A percentile compares a stretch with the other conserved stretches of the same genome.
Evolutionary conservation across 2,113 vertebrate genomes (phyloP).

Genomic region (Phylloscopus trochiloides): DNA sequence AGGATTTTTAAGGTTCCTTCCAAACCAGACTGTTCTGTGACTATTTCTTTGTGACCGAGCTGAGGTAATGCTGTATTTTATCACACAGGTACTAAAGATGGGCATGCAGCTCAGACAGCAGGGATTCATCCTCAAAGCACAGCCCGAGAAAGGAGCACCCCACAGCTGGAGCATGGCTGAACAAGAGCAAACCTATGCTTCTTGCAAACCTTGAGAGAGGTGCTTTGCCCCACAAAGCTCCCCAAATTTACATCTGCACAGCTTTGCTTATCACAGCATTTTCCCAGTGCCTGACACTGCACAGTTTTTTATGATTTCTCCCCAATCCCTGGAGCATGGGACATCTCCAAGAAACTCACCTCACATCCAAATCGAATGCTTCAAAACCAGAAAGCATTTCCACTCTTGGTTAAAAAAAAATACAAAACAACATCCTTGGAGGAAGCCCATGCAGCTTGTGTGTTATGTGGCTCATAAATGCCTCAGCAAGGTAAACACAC

Average conservation of each 20-base stretch:
- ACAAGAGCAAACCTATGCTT: neutral
- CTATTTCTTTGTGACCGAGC: fast-evolving
- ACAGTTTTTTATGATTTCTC: neutral
- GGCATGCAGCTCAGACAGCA: neutral
- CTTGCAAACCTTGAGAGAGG: neutral
- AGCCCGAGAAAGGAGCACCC: neutral
- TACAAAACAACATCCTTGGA: neutral
- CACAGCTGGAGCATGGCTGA: neutral
- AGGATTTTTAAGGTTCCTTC: neutral
- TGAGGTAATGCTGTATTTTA: neutral
- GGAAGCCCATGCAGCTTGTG: neutral
- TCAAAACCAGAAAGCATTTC: neutral
- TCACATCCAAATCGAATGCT: neutral
- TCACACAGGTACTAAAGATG: neutral
- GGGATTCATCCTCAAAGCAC: neutral
- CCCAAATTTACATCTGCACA: neutral
- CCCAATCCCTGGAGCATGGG: neutral
- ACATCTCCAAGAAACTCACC: neutral
- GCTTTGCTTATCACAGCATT: neutral
- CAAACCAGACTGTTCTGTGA: neutral
- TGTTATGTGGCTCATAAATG: neutral
- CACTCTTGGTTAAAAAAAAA: neutral
- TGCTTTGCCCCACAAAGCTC: neutral
- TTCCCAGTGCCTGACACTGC: neutral
- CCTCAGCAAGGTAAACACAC: neutral